Conservation (phyloP, 2,888 invertebrate species). For the Ganaspis brasiliensis region DNA sequence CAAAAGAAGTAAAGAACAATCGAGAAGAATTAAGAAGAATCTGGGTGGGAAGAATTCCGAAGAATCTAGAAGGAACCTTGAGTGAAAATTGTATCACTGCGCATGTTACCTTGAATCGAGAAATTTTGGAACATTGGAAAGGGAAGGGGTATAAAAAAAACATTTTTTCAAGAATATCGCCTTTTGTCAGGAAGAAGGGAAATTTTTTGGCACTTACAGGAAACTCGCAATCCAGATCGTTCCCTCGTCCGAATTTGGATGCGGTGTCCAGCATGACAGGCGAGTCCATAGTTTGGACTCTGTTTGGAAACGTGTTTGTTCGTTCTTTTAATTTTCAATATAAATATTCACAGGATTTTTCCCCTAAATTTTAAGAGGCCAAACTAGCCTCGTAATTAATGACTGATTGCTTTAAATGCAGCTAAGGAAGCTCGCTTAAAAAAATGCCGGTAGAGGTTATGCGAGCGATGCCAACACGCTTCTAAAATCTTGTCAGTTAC, state of each 20-base stretch:
- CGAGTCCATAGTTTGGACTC: constrained; percentile 82
- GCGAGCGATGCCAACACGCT: constrained; percentile 39
- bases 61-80: constrained; percentile 39
- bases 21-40: neutral
- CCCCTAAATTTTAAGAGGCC: constrained; percentile 46
- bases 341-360: constrained; percentile 13
- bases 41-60: constrained; percentile 9
- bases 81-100: constrained; percentile 27
- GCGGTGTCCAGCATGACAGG: constrained; percentile 85
- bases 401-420: constrained; percentile 53
- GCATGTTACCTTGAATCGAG: constrained; percentile 38
- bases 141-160: neutral
- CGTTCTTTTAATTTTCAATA: constrained; percentile 59
- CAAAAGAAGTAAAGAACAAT: too few relatives aligned
- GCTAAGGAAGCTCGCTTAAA: constrained; percentile 58
- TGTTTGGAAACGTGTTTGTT: constrained; percentile 63
- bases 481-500: constrained; percentile 43
- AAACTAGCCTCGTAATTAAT: constrained; percentile 56
- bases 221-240: constrained; percentile 78
- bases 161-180: neutral
- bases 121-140: neutral
- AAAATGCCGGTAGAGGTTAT: constrained; percentile 51
- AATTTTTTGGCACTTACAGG: constrained; percentile 80
- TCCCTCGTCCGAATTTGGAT: constrained; percentile 83
- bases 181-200: constrained; percentile 9